Conservation (phyloP, 2,797 vertebrate genomes). For the Potorous gilbertii region DNA sequence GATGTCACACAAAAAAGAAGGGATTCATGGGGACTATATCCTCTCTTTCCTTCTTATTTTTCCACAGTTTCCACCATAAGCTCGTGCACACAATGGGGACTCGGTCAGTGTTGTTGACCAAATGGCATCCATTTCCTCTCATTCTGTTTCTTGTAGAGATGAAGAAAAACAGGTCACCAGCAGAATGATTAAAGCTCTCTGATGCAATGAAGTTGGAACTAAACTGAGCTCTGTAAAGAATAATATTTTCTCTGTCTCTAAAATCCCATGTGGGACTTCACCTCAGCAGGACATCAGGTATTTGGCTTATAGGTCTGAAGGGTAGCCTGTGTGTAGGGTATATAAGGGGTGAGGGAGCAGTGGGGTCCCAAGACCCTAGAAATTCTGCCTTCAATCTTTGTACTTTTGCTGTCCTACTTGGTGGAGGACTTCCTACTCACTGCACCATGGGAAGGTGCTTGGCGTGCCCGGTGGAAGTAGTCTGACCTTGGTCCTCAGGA, state of each 20-base stretch:
- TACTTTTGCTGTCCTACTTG: not conserved
- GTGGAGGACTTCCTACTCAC: not conserved
- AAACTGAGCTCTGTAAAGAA: constrained; percentile 4
- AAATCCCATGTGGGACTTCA: not conserved
- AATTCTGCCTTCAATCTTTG: not conserved
- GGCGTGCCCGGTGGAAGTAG: not conserved
- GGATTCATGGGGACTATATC: not conserved
- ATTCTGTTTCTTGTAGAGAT: constrained; percentile 32
- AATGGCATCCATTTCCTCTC: constrained; percentile 34
- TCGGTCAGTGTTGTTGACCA: not conserved
- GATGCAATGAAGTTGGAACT: not conserved
- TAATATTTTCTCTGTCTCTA: constrained; percentile 21
- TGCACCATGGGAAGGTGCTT: not conserved
- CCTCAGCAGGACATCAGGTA: not conserved
- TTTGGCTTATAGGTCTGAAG: constrained; percentile 19
- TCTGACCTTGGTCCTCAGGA: constrained; percentile 1
- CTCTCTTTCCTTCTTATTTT: not conserved
- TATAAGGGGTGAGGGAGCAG: rapidly evolving
- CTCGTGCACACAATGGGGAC: not conserved
- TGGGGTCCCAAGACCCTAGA: not conserved
- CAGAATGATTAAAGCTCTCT: constrained; percentile 39
- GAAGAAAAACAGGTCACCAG: constrained; percentile 42
- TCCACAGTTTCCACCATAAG: not conserved
- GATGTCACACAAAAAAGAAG: not conserved
- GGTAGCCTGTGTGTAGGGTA: not conserved